phyloP scores from a whole-genome alignment of 2,797 vertebrate species.

The Emydoidea blandingii region DNA sequence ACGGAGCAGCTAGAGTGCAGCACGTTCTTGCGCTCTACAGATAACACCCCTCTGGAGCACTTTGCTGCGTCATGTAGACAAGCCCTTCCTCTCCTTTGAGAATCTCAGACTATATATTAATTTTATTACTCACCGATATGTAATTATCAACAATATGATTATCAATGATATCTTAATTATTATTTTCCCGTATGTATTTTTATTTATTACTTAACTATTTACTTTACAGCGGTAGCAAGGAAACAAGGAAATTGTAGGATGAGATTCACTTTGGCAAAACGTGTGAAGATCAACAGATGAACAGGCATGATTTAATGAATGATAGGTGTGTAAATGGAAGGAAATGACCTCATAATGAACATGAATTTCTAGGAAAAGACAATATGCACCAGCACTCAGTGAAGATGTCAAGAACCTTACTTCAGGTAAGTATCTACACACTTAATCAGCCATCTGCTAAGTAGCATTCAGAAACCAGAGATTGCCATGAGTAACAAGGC shows the following conservation, averaged over 20 bases:
- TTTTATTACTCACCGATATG: neutral
- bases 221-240: neutral
- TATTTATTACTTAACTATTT: neutral
- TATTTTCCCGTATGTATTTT: neutral
- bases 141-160: neutral
- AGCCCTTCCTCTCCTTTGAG: neutral
- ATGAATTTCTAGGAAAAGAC: neutral
- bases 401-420: neutral
- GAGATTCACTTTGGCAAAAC: rapidly evolving
- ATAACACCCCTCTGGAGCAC: no score
- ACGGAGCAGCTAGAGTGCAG: no score
- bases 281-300: neutral
- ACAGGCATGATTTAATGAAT: neutral
- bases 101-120: neutral
- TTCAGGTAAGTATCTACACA: neutral
- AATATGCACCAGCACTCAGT: neutral
- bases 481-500: neutral
- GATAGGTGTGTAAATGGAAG: neutral
- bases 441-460: neutral
- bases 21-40: no score
- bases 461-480: neutral
- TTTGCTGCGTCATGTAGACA: no score
- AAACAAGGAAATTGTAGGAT: neutral
- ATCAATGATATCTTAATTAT: neutral
- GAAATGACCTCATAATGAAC: neutral